Evolutionary conservation across 2,888 invertebrate species (phyloP).

Genomic region (Yponomeuta cagnagella): DNA sequence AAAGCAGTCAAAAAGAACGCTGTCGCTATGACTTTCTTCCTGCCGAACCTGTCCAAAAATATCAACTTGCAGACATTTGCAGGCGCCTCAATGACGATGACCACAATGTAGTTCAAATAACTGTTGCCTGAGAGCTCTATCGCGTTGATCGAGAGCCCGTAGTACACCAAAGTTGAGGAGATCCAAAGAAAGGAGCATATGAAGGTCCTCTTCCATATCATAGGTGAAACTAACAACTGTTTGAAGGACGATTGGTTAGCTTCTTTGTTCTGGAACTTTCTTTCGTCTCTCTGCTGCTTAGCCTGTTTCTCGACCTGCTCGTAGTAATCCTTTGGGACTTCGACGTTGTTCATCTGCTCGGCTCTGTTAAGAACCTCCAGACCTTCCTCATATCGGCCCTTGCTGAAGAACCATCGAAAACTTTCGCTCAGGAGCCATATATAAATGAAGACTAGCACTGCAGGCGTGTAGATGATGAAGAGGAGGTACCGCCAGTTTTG

Average conservation of each 20-base stretch:
- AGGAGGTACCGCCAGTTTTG: slow-evolving; percentile 65
- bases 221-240: slow-evolving; percentile 58
- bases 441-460: slow-evolving; percentile 55
- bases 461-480: slow-evolving; percentile 62
- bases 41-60: slow-evolving; percentile 79
- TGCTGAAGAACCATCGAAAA: slow-evolving; percentile 73
- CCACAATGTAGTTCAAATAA: slow-evolving; percentile 84
- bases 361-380: slow-evolving; percentile 77
- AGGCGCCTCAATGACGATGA: slow-evolving; percentile 82
- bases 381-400: slow-evolving; percentile 80
- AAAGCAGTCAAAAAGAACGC: slow-evolving; percentile 79
- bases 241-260: slow-evolving; percentile 56
- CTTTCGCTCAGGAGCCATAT: slow-evolving; percentile 62
- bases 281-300: slow-evolving; percentile 54
- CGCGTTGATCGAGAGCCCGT: slow-evolving; percentile 86
- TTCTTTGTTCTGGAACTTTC: slow-evolving; percentile 48
- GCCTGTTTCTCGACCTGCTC: slow-evolving; percentile 63
- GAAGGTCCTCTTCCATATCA: slow-evolving; percentile 75
- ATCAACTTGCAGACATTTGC: slow-evolving; percentile 80
- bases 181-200: slow-evolving; percentile 87
- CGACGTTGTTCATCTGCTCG: slow-evolving; percentile 77
- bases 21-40: slow-evolving; percentile 78
- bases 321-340: slow-evolving; percentile 65
- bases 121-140: slow-evolving; percentile 84
- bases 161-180: slow-evolving; percentile 86